Conservation (phyloP, 2,888 invertebrate genomes). For the Notodonta dromedarius region DNA sequence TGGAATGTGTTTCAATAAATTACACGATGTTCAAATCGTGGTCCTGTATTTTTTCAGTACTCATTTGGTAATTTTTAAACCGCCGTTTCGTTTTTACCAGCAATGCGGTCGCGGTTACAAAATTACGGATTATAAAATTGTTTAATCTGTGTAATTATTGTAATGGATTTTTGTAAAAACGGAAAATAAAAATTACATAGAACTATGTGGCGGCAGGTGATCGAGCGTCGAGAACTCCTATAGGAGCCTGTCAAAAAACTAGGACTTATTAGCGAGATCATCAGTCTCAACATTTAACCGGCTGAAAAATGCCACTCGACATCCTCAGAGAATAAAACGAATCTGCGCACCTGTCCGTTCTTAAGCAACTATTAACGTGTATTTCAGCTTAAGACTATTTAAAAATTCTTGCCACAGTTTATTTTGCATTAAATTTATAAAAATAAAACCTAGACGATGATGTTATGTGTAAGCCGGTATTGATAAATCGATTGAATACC, state of each 20-base stretch:
- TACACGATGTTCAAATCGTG: conserved; percentile 38
- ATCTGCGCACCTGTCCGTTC: conserved; percentile 63
- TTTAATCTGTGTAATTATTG: conserved; percentile 5
- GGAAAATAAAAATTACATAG: conserved; percentile 40
- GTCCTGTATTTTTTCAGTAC: conserved; percentile 29
- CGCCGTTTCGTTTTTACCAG: neutral
- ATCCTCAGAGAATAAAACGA: conserved; percentile 67
- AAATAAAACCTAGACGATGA: no score
- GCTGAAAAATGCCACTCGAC: conserved; percentile 75
- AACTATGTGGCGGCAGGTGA: conserved; percentile 60
- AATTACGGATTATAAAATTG: conserved; percentile 6
- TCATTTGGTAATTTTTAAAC: neutral
- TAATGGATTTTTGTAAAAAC: conserved; percentile 1
- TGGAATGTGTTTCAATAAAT: conserved; percentile 50
- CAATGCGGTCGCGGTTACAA: conserved; percentile 7
- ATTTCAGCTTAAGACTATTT: conserved; percentile 43
- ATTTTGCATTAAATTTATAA: conserved; percentile 23
- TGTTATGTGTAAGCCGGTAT: no score
- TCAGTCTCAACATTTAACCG: conserved; percentile 67
- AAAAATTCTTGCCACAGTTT: conserved; percentile 38
- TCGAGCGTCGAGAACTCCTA: conserved; percentile 61
- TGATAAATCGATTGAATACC: no score
- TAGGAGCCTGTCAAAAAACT: conserved; percentile 67
- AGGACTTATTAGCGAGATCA: conserved; percentile 57
- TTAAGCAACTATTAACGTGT: conserved; percentile 47